These are phyloP conservation scores for Neogobius melanostomus DNA, from an alignment of 2,113 vertebrate genomes.

Conservation along the genomic window DNA sequence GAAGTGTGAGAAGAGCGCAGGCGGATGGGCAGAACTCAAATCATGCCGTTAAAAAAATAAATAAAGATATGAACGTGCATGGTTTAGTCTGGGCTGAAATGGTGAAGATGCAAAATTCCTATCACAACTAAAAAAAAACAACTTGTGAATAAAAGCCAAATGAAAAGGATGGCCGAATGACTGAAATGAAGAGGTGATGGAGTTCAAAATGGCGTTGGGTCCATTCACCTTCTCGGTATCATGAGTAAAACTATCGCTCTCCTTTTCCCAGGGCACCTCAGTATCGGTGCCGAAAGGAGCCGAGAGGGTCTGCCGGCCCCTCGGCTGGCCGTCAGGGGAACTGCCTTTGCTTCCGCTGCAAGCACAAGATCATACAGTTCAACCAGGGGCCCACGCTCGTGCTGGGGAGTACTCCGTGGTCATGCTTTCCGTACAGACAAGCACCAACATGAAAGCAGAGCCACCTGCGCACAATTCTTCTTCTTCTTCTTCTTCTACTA, in stretches of 20 bases:
- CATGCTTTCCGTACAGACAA: not conserved
- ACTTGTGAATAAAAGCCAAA: slow-evolving; percentile 5
- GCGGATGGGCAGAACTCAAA: not conserved
- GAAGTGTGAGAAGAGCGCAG: not conserved
- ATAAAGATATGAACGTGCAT: not conserved
- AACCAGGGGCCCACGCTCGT: not conserved
- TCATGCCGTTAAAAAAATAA: slow-evolving; percentile 32
- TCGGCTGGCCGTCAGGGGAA: slow-evolving; percentile 58
- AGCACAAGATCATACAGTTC: slow-evolving; percentile 68
- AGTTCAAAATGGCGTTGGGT: slow-evolving; percentile 27
- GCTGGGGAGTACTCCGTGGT: not conserved
- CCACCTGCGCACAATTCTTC: too few species aligned
- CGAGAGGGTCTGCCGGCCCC: slow-evolving; percentile 52
- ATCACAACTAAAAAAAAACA: not conserved
- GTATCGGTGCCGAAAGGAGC: slow-evolving; percentile 80
- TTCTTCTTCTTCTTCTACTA: too few species aligned
- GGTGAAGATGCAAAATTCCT: not conserved
- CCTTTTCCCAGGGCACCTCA: slow-evolving; percentile 66
- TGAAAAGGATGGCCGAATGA: slow-evolving; percentile 16
- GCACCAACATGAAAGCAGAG: too few species aligned
- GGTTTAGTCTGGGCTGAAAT: not conserved
- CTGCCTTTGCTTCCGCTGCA: slow-evolving; percentile 70
- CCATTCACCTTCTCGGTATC: slow-evolving; percentile 76
- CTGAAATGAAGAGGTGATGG: slow-evolving; percentile 28
- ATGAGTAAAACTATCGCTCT: slow-evolving; percentile 57